These are phyloP conservation scores for Arrhamphus sclerolepis DNA, from an alignment of 2,797 vertebrate genomes.

Conservation along the genomic window DNA sequence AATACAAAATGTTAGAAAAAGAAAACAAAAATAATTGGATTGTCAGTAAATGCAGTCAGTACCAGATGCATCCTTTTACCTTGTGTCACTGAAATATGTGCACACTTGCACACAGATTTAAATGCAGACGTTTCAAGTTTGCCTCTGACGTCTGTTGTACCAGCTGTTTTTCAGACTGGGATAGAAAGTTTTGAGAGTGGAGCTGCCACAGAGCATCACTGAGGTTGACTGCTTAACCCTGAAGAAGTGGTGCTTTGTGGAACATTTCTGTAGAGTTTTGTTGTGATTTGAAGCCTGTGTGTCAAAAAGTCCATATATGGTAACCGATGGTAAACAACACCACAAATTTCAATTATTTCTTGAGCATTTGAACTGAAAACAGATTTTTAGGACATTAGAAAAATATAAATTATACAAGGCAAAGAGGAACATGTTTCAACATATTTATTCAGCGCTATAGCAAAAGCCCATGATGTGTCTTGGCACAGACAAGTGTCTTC, in stretches of 20 bases:
- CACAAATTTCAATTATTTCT: constrained; percentile 5
- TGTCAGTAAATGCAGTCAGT: neutral
- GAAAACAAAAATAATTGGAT: neutral
- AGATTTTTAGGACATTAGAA: neutral
- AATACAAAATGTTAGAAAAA: neutral
- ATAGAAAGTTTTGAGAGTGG: constrained; percentile 11
- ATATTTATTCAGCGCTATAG: too few relatives aligned
- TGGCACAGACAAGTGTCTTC: too few relatives aligned
- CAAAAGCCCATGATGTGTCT: too few relatives aligned
- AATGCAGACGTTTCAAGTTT: constrained; percentile 1
- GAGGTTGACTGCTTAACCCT: neutral
- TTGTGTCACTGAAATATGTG: neutral
- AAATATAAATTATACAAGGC: neutral
- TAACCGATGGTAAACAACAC: neutral
- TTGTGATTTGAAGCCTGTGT: neutral
- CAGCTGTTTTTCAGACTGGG: neutral
- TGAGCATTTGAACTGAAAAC: neutral
- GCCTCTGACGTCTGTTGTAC: neutral
- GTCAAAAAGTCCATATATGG: constrained; percentile 1
- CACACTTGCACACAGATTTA: constrained; percentile 5
- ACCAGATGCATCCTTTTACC: neutral
- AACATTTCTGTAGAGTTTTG: too few relatives aligned
- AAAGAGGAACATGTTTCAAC: too few relatives aligned
- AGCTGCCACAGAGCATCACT: constrained; percentile 9
- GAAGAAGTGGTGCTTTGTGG: neutral